phyloP scores from a whole-genome alignment of 2,113 vertebrate genomes.

The Ovis aries region ARS-UI_Ramb_v3.0 NC_056054.1:119746001-119746500 shows the following conservation, averaged over 20 bases:
- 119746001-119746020: background rate
- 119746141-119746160: background rate
- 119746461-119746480: accelerated
- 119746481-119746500: background rate
- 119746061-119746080: background rate
- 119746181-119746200: background rate
- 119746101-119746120: background rate
- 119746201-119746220: background rate
- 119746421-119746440: background rate
- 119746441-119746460: background rate
- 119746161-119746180: background rate
- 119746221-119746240: background rate
- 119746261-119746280: background rate
- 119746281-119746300: background rate
- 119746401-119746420: background rate
- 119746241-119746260: background rate
- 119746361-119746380: background rate
- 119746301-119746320: background rate
- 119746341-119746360: too few species aligned
- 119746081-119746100: background rate
- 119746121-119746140: background rate
- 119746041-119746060: background rate
- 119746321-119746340: background rate
- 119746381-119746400: background rate
- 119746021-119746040: background rate